phyloP scores from a whole-genome alignment of 2,113 vertebrate genomes.

The Solenodon paradoxus region DNA sequence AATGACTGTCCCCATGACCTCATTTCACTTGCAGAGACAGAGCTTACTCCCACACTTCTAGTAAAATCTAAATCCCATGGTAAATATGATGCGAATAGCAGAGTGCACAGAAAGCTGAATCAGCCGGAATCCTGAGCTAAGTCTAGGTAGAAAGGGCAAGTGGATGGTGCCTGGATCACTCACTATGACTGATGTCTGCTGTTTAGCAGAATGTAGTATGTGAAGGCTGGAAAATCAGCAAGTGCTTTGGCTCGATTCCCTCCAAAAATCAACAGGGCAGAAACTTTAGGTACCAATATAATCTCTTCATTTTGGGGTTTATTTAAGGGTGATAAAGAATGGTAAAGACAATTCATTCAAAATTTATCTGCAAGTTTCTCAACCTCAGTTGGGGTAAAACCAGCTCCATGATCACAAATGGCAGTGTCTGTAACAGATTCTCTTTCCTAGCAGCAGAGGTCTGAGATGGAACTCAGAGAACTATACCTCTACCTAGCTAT shows the following conservation, averaged over 20 bases:
- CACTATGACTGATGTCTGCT: background rate
- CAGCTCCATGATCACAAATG: background rate
- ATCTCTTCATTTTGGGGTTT: background rate
- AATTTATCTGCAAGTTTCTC: background rate
- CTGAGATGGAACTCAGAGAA: background rate
- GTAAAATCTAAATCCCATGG: background rate
- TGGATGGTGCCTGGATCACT: background rate
- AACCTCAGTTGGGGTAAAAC: background rate
- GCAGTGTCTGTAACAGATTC: background rate
- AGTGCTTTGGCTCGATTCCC: background rate
- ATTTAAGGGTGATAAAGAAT: background rate
- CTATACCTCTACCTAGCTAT: no score
- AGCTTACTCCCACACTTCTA: background rate
- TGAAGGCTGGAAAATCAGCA: background rate
- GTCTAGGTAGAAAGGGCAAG: background rate
- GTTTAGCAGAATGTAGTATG: no score
- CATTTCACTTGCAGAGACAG: background rate
- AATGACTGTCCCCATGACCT: background rate
- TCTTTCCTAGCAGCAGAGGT: background rate
- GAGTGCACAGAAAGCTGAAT: background rate
- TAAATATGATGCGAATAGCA: background rate
- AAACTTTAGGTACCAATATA: background rate
- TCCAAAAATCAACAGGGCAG: background rate
- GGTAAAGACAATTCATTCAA: background rate
- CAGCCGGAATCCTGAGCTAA: background rate